Percentiles rank a stretch among this genome's conserved stretches.
Evolutionary conservation across 2,113 vertebrate species (phyloP).

Genomic region (Urocitellus parryii): DNA sequence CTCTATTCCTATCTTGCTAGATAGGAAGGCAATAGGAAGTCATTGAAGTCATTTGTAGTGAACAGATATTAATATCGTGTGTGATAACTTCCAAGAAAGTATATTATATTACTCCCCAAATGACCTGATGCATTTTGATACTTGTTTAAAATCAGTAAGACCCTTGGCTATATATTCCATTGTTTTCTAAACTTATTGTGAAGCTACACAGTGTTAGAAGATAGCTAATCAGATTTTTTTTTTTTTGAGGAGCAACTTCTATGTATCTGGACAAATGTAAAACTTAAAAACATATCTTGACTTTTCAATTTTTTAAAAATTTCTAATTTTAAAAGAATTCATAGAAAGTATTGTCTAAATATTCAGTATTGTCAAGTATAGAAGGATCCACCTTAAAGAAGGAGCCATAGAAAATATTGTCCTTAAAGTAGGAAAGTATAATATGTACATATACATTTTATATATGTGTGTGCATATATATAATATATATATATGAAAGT

Average conservation of each 20-base stretch:
- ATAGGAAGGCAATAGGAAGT: background rate
- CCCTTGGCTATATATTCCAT: background rate
- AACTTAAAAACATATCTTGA: background rate
- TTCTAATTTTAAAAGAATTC: slow-evolving; percentile 40
- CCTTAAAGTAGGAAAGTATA: background rate
- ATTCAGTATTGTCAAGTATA: background rate
- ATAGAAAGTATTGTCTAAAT: background rate
- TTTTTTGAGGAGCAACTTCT: background rate
- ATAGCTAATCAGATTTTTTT: background rate
- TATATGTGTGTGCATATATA: background rate
- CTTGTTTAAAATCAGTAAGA: background rate
- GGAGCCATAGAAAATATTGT: background rate
- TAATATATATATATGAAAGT: background rate
- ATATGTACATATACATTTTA: background rate
- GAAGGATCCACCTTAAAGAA: background rate
- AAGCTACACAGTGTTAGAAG: background rate
- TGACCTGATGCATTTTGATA: background rate
- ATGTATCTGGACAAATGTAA: background rate
- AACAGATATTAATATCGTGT: background rate
- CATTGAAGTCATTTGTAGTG: background rate
- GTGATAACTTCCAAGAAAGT: background rate
- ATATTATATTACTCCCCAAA: background rate
- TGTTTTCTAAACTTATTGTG: background rate
- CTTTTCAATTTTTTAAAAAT: background rate
- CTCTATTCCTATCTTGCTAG: background rate